phyloP scores from a whole-genome alignment of 1,140 invertebrate species.

The Wiebesia pumilae region DNA sequence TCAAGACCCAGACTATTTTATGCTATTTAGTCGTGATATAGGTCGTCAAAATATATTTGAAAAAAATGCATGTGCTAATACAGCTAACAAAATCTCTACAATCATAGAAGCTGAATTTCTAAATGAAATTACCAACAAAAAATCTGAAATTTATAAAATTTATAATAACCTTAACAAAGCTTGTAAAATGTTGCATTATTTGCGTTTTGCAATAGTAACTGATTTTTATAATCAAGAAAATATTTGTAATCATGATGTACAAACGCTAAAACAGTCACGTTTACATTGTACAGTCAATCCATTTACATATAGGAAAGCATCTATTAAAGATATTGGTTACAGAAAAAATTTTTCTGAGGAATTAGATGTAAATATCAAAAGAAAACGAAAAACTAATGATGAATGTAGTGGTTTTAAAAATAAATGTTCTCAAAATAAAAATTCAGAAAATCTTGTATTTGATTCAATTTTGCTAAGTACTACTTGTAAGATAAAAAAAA shows the following conservation, averaged over 20 bases:
- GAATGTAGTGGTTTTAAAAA: conserved; percentile 26
- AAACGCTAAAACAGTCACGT: conserved; percentile 76
- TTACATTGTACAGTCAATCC: conserved; percentile 83
- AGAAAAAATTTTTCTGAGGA: conserved; percentile 21
- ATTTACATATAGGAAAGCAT: conserved; percentile 28
- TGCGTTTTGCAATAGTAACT: conserved; percentile 81
- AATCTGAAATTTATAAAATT: conserved; percentile 76
- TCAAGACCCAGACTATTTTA: conserved; percentile 74
- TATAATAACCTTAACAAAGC: conserved; percentile 78
- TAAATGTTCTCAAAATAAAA: conserved; percentile 47
- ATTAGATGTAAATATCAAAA: conserved; percentile 6
- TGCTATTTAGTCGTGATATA: conserved; percentile 61
- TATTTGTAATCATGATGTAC: conserved; percentile 70
- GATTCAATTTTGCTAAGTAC: conserved; percentile 59
- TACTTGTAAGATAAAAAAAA: conserved; percentile 64
- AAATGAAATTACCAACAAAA: conserved; percentile 75
- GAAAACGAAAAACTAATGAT: conserved; percentile 32
- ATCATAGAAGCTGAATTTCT: conserved; percentile 76
- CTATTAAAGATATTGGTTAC: not conserved
- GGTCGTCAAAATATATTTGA: conserved; percentile 68
- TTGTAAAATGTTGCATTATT: conserved; percentile 80
- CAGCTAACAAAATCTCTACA: conserved; percentile 65
- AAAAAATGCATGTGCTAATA: conserved; percentile 67
- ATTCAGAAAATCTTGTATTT: conserved; percentile 63
- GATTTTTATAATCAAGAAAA: conserved; percentile 82